A percentile compares a stretch with the other conserved stretches of the same genome.
Conservation (phyloP, 2,888 invertebrate species). For the Caenorhabditis becei region DNA sequence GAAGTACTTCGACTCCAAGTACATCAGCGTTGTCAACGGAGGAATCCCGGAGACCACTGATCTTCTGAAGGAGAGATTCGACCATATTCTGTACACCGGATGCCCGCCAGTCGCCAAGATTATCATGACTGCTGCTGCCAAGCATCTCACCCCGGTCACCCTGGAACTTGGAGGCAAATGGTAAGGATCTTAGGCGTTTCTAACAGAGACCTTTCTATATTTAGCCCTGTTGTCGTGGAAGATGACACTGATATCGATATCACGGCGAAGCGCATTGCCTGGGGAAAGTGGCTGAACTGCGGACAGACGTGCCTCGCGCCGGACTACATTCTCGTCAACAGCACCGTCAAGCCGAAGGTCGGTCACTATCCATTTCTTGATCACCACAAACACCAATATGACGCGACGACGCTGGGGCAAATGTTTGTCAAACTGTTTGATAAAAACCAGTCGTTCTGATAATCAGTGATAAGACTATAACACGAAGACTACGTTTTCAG, state of each 20-base stretch:
- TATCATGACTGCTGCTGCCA: conserved; percentile 91
- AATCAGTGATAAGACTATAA: conserved; percentile 97
- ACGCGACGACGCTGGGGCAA: too few relatives aligned
- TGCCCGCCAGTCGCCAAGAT: conserved; percentile 89
- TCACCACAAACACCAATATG: conserved; percentile 22
- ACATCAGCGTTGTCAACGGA: conserved; percentile 89
- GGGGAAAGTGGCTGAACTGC: conserved; percentile 94
- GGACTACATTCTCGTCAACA: conserved; percentile 76
- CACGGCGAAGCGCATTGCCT: conserved; percentile 90
- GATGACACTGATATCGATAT: conserved; percentile 87
- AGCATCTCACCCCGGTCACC: conserved; percentile 93
- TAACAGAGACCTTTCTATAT: background rate
- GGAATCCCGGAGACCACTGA: conserved; percentile 91
- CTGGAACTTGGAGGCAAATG: conserved; percentile 90
- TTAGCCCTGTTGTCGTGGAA: conserved; percentile 93
- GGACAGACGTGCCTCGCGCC: conserved; percentile 81
- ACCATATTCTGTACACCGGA: conserved; percentile 96
- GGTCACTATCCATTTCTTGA: conserved; percentile 34
- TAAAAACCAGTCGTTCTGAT: conserved; percentile 87
- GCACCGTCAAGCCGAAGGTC: conserved; percentile 66
- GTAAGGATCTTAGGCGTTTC: conserved; percentile 68
- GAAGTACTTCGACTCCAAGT: conserved; percentile 86
- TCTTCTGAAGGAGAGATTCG: conserved; percentile 90
- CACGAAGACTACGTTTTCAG: conserved; percentile 81
- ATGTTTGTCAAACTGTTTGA: conserved; percentile 89